Evolutionary conservation across 2,888 invertebrate species (phyloP).

Genomic region (Trachelus iudaicus): DNA sequence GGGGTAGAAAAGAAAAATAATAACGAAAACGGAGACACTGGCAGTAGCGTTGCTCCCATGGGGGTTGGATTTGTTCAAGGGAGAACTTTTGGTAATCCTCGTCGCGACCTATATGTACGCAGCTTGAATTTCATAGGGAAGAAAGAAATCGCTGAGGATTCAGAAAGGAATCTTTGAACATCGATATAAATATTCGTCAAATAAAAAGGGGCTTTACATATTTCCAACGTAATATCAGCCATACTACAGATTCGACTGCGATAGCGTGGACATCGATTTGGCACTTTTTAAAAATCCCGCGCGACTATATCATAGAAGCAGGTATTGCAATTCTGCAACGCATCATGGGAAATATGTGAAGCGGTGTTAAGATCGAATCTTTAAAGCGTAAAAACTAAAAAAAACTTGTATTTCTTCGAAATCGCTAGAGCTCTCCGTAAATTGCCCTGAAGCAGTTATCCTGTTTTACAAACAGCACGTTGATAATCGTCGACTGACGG

Average conservation of each 20-base stretch:
- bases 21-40: background rate
- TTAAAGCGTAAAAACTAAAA: no score
- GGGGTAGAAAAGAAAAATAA: no score
- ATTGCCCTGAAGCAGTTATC: no score
- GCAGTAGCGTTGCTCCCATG: background rate
- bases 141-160: background rate
- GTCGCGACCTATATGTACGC: background rate
- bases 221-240: background rate
- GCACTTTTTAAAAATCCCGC: background rate
- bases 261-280: background rate
- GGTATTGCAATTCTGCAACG: no score
- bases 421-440: no score
- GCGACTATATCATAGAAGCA: no score
- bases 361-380: no score
- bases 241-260: background rate
- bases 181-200: background rate
- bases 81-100: background rate
- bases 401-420: no score
- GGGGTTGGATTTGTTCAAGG: background rate
- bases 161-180: background rate
- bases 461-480: no score
- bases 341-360: no score
- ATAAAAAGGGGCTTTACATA: background rate
- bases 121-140: background rate
- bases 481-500: no score